Evolutionary conservation across 2,888 invertebrate genomes (phyloP).

Genomic region (Neoascia interrupta): DNA sequence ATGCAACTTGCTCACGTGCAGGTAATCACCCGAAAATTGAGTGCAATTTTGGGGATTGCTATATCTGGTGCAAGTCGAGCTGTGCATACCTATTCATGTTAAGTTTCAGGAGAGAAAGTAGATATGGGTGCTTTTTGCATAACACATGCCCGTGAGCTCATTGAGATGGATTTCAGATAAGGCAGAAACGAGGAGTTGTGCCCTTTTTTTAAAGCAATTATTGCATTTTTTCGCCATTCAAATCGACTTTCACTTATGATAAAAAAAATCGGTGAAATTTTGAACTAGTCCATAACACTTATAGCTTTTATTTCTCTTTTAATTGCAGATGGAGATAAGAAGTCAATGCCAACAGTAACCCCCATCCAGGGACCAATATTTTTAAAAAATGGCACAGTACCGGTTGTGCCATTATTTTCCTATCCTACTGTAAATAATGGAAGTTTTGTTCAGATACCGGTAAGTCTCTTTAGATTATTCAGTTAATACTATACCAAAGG

Average conservation of each 20-base stretch:
- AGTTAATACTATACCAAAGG: no score
- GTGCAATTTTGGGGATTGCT: slow-evolving; percentile 31
- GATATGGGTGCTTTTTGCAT: slow-evolving; percentile 40
- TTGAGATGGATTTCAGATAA: slow-evolving; percentile 28
- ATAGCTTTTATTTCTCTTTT: slow-evolving; percentile 19
- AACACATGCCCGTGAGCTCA: slow-evolving; percentile 32
- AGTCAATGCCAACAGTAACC: slow-evolving; percentile 84
- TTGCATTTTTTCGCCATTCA: neutral
- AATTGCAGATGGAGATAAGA: slow-evolving; percentile 79
- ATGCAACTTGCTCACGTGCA: slow-evolving; percentile 62
- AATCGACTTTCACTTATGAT: slow-evolving; percentile 51
- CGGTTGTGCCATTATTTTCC: slow-evolving; percentile 92
- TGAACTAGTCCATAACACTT: slow-evolving; percentile 32
- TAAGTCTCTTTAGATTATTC: no score
- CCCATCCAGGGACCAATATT: slow-evolving; percentile 94
- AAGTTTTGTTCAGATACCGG: slow-evolving; percentile 93
- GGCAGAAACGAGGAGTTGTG: neutral
- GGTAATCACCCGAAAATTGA: slow-evolving; percentile 20
- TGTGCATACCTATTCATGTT: no score
- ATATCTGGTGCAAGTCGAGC: slow-evolving; percentile 52
- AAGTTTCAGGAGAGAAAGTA: slow-evolving; percentile 55
- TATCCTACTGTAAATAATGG: slow-evolving; percentile 93
- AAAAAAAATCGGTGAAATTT: neutral
- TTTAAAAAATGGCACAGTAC: slow-evolving; percentile 90
- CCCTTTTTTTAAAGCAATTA: neutral